Conservation (phyloP, 2,113 vertebrate species). For the Callithrix jacchus region DNA sequence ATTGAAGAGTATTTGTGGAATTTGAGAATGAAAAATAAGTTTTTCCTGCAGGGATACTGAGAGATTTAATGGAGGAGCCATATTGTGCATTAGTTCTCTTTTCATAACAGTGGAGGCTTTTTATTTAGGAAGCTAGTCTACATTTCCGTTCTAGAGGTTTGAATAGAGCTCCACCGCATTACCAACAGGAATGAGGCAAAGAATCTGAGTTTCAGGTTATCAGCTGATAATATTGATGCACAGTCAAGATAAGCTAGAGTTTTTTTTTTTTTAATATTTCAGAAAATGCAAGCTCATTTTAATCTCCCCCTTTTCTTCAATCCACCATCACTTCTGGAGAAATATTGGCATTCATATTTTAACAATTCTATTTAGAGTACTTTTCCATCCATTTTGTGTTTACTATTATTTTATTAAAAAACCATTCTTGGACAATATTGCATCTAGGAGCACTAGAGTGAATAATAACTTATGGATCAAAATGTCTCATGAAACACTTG, state of each 20-base stretch:
- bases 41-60: background rate
- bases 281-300: background rate
- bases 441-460: background rate
- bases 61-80: background rate
- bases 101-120: background rate
- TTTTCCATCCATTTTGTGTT: background rate
- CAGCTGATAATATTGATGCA: background rate
- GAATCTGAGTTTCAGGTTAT: background rate
- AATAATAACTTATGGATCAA: background rate
- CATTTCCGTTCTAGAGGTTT: background rate
- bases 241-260: background rate
- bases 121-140: background rate
- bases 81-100: background rate
- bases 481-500: background rate
- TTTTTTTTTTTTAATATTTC: background rate
- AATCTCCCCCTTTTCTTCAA: background rate
- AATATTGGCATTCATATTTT: slow-evolving; percentile 5
- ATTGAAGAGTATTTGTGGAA: background rate
- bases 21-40: background rate
- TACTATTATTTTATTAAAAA: background rate
- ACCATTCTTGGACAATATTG: background rate
- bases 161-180: background rate
- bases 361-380: background rate
- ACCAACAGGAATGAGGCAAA: background rate
- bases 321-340: background rate